These are phyloP conservation scores for Philypnodon macrostomus DNA, from an alignment of 2,797 vertebrate species.

Conservation along the genomic window DNA sequence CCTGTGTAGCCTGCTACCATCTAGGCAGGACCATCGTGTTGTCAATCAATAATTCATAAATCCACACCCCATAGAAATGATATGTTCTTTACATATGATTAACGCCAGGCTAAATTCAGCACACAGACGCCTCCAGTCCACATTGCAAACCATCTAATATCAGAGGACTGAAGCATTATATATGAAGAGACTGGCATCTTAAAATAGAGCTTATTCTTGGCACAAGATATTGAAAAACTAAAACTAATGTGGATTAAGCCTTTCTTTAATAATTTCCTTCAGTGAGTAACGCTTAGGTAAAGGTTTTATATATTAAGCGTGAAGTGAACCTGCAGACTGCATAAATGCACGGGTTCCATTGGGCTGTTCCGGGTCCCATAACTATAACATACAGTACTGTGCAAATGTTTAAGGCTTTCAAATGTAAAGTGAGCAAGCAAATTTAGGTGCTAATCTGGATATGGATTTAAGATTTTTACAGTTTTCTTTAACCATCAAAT, in stretches of 20 bases:
- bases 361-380: not conserved
- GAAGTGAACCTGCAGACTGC: not conserved
- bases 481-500: too few species aligned
- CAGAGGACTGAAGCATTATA: slow-evolving; percentile 24
- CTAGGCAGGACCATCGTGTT: slow-evolving; percentile 12
- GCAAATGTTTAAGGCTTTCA: too few species aligned
- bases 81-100: slow-evolving; percentile 19
- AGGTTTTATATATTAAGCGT: not conserved
- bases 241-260: slow-evolving; percentile 31
- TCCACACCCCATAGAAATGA: slow-evolving; percentile 8
- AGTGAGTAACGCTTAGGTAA: slow-evolving; percentile 4
- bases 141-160: slow-evolving; percentile 11
- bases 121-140: slow-evolving; percentile 9
- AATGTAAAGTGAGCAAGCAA: too few species aligned
- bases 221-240: slow-evolving; percentile 22
- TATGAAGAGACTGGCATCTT: slow-evolving; percentile 27
- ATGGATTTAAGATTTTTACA: too few species aligned
- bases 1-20: slow-evolving; percentile 9
- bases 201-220: slow-evolving; percentile 30
- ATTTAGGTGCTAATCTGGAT: too few species aligned
- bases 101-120: slow-evolving; percentile 11
- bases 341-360: slow-evolving; percentile 6
- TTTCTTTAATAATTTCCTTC: slow-evolving; percentile 23
- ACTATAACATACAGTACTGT: too few species aligned
- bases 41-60: slow-evolving; percentile 50